These are phyloP conservation scores for Anoncus sp. DNA, from an alignment of 2,888 invertebrate species.

Conservation along the genomic window DNA sequence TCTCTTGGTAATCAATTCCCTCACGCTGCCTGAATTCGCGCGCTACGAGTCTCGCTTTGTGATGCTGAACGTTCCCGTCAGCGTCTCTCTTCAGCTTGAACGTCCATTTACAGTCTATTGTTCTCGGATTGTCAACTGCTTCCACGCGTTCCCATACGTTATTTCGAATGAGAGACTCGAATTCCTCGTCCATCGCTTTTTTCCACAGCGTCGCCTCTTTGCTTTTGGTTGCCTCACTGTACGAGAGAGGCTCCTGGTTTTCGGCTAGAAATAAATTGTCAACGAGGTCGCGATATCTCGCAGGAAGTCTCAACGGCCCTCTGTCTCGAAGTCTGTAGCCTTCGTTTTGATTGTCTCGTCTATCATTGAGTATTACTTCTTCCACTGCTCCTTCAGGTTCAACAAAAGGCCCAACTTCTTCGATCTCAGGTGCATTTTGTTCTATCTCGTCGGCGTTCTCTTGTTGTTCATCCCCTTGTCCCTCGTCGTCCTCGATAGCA, in stretches of 20 bases:
- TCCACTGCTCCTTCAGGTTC: no score
- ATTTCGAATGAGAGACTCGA: conserved; percentile 19
- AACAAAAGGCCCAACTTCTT: no score
- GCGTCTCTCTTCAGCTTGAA: conserved; percentile 11
- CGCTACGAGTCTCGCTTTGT: no score
- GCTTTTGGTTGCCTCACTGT: conserved; percentile 17
- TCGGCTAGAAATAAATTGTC: conserved; percentile 21
- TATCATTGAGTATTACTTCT: no score
- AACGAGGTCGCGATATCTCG: conserved; percentile 27
- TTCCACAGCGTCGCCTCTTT: conserved; percentile 1
- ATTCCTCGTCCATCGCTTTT: conserved; percentile 4
- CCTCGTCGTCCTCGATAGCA: no score
- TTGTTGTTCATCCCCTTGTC: no score
- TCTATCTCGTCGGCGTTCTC: no score
- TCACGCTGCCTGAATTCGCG: background rate
- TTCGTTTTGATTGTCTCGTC: background rate
- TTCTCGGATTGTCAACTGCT: background rate
- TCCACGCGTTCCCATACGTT: conserved; percentile 10
- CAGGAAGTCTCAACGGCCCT: conserved; percentile 9
- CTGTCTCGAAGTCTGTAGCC: conserved; percentile 27
- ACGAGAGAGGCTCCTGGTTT: conserved; percentile 28
- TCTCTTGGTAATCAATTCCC: no score
- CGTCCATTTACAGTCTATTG: conserved; percentile 11
- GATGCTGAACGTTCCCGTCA: background rate
- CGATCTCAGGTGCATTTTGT: no score